Base-by-base conservation (phyloP, 2,797 vertebrate genomes). In the Cetoscarus ocellatus region DNA sequence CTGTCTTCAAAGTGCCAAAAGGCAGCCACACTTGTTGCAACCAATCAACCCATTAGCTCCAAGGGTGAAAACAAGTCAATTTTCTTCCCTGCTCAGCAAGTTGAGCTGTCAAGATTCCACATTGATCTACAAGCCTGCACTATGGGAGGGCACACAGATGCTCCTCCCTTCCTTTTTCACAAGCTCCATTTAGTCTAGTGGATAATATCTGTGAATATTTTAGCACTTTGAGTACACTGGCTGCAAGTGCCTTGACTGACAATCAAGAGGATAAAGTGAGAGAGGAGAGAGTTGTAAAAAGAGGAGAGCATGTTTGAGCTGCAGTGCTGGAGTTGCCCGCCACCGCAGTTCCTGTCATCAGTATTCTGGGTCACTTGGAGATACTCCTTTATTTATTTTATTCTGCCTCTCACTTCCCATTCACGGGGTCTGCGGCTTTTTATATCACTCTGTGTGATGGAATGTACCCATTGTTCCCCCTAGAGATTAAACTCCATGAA, bases 401-500 rank as follows among this genome's bases (percentile, higher is more conserved):
- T 90, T 88, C 75, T 47, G 70, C 81, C 70, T 70, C 75, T 83
- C 75, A 70, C 79, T 67, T 86, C 63, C 60, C 82, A 79, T 84
- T 87, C 84, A 84, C 72, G 66, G 65, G 79, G 84, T 84, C 73
- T 61, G 47, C 43, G 68, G 79, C 70, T 70, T 86, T 84, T 87
- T 73, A 80, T 85, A 84, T 86, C 70, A 67, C 68, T 78, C 73
- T 19, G 59, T 84, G 63, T 87, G 80, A 87, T 82, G 79, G 87
- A 86, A 88, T 83, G 79, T 79, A 75, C 73, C 79, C 77, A 80
- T 86, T 84, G 83, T 86, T 66, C 79, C 77, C 65, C 65, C 78
- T 52, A 52, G 86, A 90, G 89, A 93, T 87, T 85, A 82, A 89
- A 88, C 79, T 79, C 78, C 63, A 84, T 77, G 48, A 91, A 91